Base-by-base conservation (phyloP, 1,140 invertebrate species). In the Brachionus koreanus region DNA sequence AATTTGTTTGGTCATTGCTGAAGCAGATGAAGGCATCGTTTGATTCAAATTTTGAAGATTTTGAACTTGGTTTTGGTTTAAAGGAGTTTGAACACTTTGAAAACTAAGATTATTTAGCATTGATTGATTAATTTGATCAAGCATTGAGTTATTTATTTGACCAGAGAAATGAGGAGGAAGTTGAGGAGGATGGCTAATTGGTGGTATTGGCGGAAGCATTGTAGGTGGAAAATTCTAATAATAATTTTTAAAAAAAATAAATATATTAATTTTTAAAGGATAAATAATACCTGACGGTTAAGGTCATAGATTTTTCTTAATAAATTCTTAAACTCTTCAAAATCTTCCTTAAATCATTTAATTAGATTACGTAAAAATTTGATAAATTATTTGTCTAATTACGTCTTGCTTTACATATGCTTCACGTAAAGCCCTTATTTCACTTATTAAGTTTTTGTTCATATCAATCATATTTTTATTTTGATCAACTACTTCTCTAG, bases 51-150 rank as follows among this genome's bases (percentile, higher is more conserved):
- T 74, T 25, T 42, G 19, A 43, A 29, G 12, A 33, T 74, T 49
- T 23, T 23, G 69, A 3, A n/a, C 10, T 46, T 74, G 42, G 46
- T 74, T 74, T 23, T 79, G 76, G 19, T 65, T 25, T 13, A 61
- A 16, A n/a, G 76, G 76, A 35, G 76, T 79, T 61, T 61, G 75
- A 9, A 57, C 75, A 19, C 42, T 37, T 61, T 79, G 76, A 79
- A 79, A 79, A 16, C 76, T 79, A 35, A 79, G 25, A 35, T 79
- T 79, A 61, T 79, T 79, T 19, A 61, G 49, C 76, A 79, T 79
- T 35, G 76, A 79, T 16, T 79, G 76, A 65, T 79, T 79, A 0
- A 65, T 65, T 35, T 61, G 61, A 61, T 79, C 76, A 16, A 74
- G 23, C 10, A 74, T 25, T 12, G 69, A 46, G 12, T 43, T 46